Percentiles rank a stretch among this genome's conserved stretches.
These are phyloP conservation scores for Ypsolopha scabrella DNA, from an alignment of 2,888 invertebrate species.

Conservation along the genomic window DNA sequence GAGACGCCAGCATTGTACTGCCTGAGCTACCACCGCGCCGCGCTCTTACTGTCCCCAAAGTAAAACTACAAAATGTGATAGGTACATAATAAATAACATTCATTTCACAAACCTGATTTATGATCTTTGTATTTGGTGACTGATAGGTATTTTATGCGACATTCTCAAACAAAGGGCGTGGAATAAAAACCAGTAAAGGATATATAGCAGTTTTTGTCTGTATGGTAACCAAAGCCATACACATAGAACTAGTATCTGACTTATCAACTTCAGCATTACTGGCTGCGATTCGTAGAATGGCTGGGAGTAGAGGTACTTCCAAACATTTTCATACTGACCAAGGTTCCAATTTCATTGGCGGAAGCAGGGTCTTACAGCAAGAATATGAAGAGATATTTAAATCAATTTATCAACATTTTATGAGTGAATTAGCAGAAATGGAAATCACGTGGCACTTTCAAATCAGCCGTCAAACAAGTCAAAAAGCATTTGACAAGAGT, in stretches of 20 bases:
- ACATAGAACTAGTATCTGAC: background rate
- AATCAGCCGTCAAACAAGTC: conserved; percentile 6
- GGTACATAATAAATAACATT: no score
- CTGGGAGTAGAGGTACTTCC: conserved; percentile 13
- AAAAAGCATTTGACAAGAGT: conserved; percentile 3
- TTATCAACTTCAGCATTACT: conserved; percentile 11
- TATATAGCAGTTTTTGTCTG: background rate
- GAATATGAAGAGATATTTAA: conserved; percentile 2
- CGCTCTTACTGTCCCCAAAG: no score
- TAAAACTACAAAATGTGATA: no score
- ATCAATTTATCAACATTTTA: background rate
- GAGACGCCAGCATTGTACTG: no score
- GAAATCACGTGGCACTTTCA: conserved; percentile 10
- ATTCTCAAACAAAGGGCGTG: background rate
- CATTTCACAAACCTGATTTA: no score
- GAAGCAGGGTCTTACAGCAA: conserved; percentile 9
- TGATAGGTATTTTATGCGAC: no score
- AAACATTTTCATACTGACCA: conserved; percentile 12
- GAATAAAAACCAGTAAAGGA: background rate
- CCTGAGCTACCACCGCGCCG: no score
- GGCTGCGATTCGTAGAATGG: conserved; percentile 15
- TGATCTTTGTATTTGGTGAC: no score
- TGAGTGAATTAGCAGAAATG: background rate
- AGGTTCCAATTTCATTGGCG: conserved; percentile 13
- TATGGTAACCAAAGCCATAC: background rate